Evolutionary conservation across 2,888 invertebrate species (phyloP).

Genomic region (Drosophila antonietae): DNA sequence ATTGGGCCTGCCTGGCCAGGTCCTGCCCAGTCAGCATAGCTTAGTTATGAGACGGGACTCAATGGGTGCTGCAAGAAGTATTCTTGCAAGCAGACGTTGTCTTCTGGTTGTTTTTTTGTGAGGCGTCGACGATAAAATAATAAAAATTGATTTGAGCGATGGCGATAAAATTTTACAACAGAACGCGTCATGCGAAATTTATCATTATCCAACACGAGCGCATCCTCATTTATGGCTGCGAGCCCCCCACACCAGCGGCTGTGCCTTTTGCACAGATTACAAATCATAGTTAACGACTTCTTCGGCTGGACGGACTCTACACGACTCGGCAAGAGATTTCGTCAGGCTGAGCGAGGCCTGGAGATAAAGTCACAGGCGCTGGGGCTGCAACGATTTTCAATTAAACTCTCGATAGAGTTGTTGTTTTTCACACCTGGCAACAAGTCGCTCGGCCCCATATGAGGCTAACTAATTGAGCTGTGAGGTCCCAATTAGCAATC

Average conservation of each 20-base stretch:
- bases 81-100: neutral
- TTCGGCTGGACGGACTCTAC: conserved; percentile 19
- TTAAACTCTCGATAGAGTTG: conserved; percentile 52
- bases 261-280: conserved; percentile 53
- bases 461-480: conserved; percentile 50
- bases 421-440: conserved; percentile 61
- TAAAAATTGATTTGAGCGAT: conserved; percentile 73
- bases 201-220: conserved; percentile 60
- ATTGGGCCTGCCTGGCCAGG: conserved; percentile 27
- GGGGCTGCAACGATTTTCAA: conserved; percentile 58
- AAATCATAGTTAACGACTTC: conserved; percentile 70
- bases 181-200: conserved; percentile 74
- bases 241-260: neutral
- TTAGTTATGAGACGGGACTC: conserved; percentile 54
- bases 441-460: conserved; percentile 3
- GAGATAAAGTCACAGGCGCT: neutral
- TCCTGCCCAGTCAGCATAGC: conserved; percentile 25
- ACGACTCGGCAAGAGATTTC: conserved; percentile 36
- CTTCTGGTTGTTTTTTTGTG: conserved; percentile 13
- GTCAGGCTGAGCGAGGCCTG: neutral
- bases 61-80: conserved; percentile 21
- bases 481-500: conserved; percentile 30
- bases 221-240: conserved; percentile 38
- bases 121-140: conserved; percentile 71
- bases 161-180: conserved; percentile 72